These are phyloP conservation scores for Nannospalax galili DNA, from an alignment of 2,113 vertebrate species.

Conservation along the genomic window DNA sequence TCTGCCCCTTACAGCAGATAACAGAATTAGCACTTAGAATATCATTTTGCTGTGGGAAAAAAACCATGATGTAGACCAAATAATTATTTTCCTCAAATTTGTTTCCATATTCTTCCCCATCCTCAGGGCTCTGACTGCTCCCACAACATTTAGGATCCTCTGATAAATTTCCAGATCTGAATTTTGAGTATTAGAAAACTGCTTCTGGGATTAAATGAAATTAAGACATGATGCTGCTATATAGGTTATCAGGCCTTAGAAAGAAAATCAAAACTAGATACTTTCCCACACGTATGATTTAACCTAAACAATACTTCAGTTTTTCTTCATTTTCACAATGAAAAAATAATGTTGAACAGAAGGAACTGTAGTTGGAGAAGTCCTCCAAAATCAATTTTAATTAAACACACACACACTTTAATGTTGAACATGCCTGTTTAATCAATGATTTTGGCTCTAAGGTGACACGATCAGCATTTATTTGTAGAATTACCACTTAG, in stretches of 20 bases:
- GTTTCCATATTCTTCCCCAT: background rate
- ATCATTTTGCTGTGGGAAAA: background rate
- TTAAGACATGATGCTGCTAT: constrained; percentile 36
- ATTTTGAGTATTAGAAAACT: background rate
- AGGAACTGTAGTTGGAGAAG: constrained; percentile 80
- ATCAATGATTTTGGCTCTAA: constrained; percentile 62
- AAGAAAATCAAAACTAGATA: constrained; percentile 60
- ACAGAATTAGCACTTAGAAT: background rate
- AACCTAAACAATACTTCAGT: constrained; percentile 31
- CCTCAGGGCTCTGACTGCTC: background rate
- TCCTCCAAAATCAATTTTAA: constrained; percentile 87
- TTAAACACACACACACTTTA: constrained; percentile 80
- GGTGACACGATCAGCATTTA: constrained; percentile 17
- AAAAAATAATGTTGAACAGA: constrained; percentile 74
- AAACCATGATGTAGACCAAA: background rate
- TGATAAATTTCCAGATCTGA: constrained; percentile 21
- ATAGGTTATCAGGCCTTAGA: constrained; percentile 39
- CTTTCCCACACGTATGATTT: constrained; percentile 7
- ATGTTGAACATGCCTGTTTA: constrained; percentile 71
- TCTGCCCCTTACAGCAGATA: background rate
- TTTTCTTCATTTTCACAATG: constrained; percentile 74
- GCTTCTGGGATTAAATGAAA: constrained; percentile 42
- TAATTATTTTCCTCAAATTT: constrained; percentile 55
- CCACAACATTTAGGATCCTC: background rate
- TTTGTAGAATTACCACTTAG: constrained; percentile 44